Evolutionary conservation across 2,113 vertebrate species (phyloP), one percentile per base, ranked within the genome.

Genomic region (Paramormyrops kingsleyae): DNA sequence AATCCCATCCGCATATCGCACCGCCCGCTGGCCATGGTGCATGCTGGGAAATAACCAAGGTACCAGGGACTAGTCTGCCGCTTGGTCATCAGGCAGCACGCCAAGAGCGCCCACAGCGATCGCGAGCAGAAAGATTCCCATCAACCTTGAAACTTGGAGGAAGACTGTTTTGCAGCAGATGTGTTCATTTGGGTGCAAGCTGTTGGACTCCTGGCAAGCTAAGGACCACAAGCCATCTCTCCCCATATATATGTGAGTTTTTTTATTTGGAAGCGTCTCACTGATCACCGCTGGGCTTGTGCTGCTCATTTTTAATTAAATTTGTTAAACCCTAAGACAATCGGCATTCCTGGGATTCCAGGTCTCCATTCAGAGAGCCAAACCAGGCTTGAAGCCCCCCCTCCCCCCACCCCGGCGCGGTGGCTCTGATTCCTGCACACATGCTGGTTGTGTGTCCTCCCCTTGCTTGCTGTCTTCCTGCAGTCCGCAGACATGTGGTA

Each of bases 101-200:
- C 83, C 27, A 49, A 39, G 59, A 46, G 35, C 24, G 66, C 42
- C n/a, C 24, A 70, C 83, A 35, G 77, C 52, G 17, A 31, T 83
- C 49, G 50, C 31, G 24, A 47, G 53, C 80, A 49, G 17, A 50
- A 35, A 87, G 39, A 87, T 46, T 27, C 83, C 89, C 89, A 87
- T 90, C 89, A 90, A 90, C 89, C 89, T 90, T 90, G 89, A 90
- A 90, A 70, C 59, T 90, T 90, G 89, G 85, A 87, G 59, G 83
- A 70, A 59, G 56, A 84, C 56, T 90, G 15, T 56, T 62, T 90
- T 70, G 42, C 35, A 87, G 47, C 89, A 87, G 85, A 87, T 87
- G 85, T 53, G 85, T 47, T 47, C 85, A 53, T 87, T 90, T 87
- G 56, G 56, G 89, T 27, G 49, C 89, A 90, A 90, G 89, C 89